A percentile compares a stretch with the other conserved stretches of the same genome.
Evolutionary conservation across 1,140 invertebrate genomes (phyloP).

Genomic region (Tachypleus tridentatus): DNA sequence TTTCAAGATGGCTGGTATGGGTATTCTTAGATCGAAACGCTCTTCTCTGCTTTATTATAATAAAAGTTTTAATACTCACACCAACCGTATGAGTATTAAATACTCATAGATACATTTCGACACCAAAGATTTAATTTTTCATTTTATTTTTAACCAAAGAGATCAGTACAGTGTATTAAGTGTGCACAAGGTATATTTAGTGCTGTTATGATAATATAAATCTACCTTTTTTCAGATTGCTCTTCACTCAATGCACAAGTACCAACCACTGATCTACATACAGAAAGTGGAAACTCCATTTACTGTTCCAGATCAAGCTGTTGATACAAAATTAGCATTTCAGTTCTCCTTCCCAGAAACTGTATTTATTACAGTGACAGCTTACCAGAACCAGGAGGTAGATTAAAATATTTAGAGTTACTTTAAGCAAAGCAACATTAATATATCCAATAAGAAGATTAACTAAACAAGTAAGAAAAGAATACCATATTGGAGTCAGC

Average conservation of each 20-base stretch:
- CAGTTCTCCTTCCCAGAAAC: constrained; percentile 94
- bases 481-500: constrained; percentile 34
- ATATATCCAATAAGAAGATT: neutral
- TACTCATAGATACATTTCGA: too few species aligned
- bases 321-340: neutral
- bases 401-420: constrained; percentile 31
- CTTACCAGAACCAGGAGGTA: constrained; percentile 93
- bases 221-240: constrained; percentile 32
- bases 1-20: too few species aligned
- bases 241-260: constrained; percentile 44
- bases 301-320: constrained; percentile 6
- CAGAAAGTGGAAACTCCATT: constrained; percentile 12
- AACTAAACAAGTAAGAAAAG: too few species aligned
- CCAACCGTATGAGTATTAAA: too few species aligned
- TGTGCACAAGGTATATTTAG: too few species aligned
- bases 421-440: constrained; percentile 26
- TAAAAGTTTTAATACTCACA: too few species aligned
- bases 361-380: constrained; percentile 93
- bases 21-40: too few species aligned
- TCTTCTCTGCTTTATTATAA: too few species aligned
- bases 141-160: too few species aligned
- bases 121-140: too few species aligned
- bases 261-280: constrained; percentile 40
- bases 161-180: too few species aligned
- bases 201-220: too few species aligned